Conservation (phyloP, 2,888 invertebrate genomes). For the Trichogramma dendrolimi region DNA sequence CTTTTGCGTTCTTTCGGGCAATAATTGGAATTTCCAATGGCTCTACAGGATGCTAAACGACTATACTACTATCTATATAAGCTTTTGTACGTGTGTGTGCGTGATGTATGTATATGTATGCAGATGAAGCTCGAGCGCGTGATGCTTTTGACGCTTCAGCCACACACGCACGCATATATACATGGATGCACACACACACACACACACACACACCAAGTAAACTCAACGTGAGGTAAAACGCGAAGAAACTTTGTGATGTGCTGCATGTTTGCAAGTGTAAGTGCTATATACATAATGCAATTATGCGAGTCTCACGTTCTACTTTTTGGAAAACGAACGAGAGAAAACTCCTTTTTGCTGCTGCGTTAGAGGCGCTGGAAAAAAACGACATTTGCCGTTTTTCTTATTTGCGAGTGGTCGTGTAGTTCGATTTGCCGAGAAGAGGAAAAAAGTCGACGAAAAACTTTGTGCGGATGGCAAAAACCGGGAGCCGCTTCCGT, state of each 20-base stretch:
- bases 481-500: too few relatives aligned
- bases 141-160: too few relatives aligned
- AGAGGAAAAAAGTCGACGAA: too few relatives aligned
- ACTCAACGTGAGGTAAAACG: neutral
- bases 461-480: too few relatives aligned
- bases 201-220: neutral
- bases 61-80: neutral
- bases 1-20: too few relatives aligned
- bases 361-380: too few relatives aligned
- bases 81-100: neutral
- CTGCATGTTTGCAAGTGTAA: neutral
- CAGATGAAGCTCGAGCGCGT: too few relatives aligned
- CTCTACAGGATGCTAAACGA: neutral
- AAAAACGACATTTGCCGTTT: too few relatives aligned
- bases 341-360: too few relatives aligned
- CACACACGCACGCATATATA: neutral
- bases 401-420: too few relatives aligned
- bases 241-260: neutral
- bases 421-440: too few relatives aligned
- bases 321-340: constrained; percentile 7
- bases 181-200: neutral
- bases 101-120: neutral
- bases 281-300: constrained; percentile 9
- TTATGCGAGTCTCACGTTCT: constrained; percentile 23
- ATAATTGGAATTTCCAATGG: too few relatives aligned